phyloP scores from a whole-genome alignment of 2,113 vertebrate genomes.

The Anoplopoma fimbria region DNA sequence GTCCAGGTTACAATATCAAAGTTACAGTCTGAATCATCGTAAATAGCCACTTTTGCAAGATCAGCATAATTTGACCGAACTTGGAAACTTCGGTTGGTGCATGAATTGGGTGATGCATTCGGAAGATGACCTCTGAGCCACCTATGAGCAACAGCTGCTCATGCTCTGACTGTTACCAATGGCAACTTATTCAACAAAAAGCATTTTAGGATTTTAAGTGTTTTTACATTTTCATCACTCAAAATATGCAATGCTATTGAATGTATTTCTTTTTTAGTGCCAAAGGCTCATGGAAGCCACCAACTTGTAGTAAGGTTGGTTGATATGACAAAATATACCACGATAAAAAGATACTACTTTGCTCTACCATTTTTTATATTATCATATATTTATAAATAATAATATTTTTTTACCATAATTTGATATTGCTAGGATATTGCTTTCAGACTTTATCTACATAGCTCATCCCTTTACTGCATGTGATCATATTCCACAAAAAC shows the following conservation, averaged over 20 bases:
- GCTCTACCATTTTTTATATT: neutral
- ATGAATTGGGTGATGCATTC: too few relatives aligned
- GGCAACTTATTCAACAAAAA: neutral
- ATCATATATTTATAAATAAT: neutral
- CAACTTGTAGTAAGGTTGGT: neutral
- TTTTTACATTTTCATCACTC: neutral
- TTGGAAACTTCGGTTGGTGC: too few relatives aligned
- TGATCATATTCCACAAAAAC: neutral
- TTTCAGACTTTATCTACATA: neutral
- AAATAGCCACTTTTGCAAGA: neutral
- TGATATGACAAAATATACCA: neutral
- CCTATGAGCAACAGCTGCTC: too few relatives aligned
- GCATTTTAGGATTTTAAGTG: neutral
- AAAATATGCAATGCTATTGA: neutral
- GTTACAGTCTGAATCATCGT: neutral
- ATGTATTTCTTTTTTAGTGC: neutral
- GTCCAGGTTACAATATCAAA: neutral
- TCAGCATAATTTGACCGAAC: neutral
- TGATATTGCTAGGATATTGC: neutral
- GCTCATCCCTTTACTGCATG: neutral
- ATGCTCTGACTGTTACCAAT: neutral
- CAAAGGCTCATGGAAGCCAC: neutral
- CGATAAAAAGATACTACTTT: neutral
- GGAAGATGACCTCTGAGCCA: too few relatives aligned
- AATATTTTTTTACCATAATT: neutral